Evolutionary conservation across 2,888 invertebrate species (phyloP).

Genomic region (Catocala nupta): DNA sequence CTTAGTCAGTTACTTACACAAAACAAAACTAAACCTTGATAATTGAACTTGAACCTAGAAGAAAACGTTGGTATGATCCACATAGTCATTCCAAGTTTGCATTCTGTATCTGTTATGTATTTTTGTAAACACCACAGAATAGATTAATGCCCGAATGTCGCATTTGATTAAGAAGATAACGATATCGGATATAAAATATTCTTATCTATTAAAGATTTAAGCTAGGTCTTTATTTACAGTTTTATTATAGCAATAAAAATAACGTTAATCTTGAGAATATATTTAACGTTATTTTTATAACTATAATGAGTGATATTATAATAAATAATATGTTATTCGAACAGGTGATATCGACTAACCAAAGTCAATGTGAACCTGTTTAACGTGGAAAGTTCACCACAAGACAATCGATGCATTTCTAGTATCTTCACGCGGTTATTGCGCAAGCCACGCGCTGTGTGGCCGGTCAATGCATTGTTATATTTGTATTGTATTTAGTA

Average conservation of each 20-base stretch:
- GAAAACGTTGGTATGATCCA: no score
- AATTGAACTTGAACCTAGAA: no score
- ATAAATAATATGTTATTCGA: constrained; percentile 9
- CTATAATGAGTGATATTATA: constrained; percentile 6
- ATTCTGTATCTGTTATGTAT: no score
- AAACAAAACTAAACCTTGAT: no score
- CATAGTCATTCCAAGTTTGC: no score
- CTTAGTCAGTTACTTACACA: no score
- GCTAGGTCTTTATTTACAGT: background rate
- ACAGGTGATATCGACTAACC: background rate
- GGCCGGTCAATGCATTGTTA: constrained; percentile 28
- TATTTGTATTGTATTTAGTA: constrained; percentile 17
- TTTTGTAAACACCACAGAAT: no score
- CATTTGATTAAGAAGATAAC: no score
- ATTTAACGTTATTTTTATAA: no score
- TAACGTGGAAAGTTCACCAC: constrained; percentile 38
- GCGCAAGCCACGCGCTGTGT: constrained; percentile 10
- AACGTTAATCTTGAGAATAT: background rate
- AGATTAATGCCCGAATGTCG: no score
- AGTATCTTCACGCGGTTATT: constrained; percentile 21
- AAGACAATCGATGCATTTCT: constrained; percentile 34
- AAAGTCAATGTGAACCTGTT: constrained; percentile 38
- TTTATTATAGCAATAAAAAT: constrained; percentile 12
- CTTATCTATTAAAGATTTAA: background rate
- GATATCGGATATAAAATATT: no score